Evolutionary conservation across 2,888 invertebrate genomes (phyloP).

Genomic region (Hetaerina titia): DNA sequence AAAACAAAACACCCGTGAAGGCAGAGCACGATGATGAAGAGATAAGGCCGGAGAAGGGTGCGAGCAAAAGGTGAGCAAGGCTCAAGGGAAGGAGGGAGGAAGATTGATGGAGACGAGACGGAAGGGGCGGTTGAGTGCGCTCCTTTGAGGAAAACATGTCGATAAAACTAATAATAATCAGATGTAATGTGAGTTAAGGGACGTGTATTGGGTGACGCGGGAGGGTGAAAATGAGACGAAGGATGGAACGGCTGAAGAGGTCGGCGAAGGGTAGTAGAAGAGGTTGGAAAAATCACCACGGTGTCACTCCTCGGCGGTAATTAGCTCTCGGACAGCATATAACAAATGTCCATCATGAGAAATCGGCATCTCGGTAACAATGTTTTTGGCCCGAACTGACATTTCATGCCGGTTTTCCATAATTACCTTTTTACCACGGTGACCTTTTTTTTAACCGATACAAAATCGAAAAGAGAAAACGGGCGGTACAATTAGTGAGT

Average conservation of each 20-base stretch:
- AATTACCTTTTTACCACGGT: not conserved
- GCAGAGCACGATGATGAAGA: slow-evolving; percentile 29
- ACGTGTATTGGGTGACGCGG: slow-evolving; percentile 28
- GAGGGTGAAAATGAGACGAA: not conserved
- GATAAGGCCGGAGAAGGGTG: not conserved
- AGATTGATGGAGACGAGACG: not conserved
- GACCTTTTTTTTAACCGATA: not conserved
- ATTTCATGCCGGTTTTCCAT: not conserved
- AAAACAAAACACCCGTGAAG: not conserved
- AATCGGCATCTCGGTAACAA: not conserved
- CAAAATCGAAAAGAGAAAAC: slow-evolving; percentile 5
- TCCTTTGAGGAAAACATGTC: slow-evolving; percentile 10
- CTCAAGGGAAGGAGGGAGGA: not conserved
- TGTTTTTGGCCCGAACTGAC: not conserved
- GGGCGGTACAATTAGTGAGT: not conserved
- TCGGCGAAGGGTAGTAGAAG: not conserved
- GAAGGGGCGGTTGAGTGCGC: not conserved
- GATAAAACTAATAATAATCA: slow-evolving; percentile 36
- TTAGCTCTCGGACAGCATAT: not conserved
- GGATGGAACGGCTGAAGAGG: not conserved
- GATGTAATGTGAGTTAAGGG: slow-evolving; percentile 7
- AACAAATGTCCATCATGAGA: not conserved
- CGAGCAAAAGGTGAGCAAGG: slow-evolving; percentile 24
- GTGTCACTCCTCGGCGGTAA: not conserved
- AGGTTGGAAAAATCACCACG: not conserved